Evolutionary conservation across 2,888 invertebrate genomes (phyloP).

Genomic region (Ernsta delagoae): DNA sequence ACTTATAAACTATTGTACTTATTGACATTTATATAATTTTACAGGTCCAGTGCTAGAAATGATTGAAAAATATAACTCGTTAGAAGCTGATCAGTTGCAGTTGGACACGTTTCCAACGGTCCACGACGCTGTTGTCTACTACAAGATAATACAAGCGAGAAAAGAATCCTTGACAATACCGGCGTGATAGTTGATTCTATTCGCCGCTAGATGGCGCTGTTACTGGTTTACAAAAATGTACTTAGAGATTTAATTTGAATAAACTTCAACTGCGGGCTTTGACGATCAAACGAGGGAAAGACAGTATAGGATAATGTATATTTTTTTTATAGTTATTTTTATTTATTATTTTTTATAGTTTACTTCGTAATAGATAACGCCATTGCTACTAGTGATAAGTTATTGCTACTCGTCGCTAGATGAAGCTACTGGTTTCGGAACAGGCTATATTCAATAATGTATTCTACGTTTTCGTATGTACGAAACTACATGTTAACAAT

Average conservation of each 20-base stretch:
- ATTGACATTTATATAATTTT: neutral
- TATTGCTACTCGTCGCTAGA: too few species aligned
- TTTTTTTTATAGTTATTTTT: neutral
- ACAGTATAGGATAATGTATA: neutral
- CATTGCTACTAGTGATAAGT: too few species aligned
- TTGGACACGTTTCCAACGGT: constrained; percentile 88
- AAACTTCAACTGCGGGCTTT: neutral
- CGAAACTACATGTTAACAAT: too few species aligned
- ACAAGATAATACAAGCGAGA: constrained; percentile 55
- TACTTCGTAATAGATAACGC: too few species aligned
- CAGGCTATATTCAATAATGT: too few species aligned
- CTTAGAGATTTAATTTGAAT: neutral
- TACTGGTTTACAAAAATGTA: neutral
- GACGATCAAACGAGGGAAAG: neutral
- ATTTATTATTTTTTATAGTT: neutral
- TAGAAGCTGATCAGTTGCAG: constrained; percentile 79
- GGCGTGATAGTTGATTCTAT: constrained; percentile 37
- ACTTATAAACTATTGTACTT: too few species aligned
- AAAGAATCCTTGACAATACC: constrained; percentile 51
- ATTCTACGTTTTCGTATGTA: too few species aligned
- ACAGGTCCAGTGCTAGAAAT: constrained; percentile 87
- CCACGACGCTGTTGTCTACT: constrained; percentile 87
- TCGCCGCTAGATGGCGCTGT: constrained; percentile 2
- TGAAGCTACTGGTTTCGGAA: too few species aligned
- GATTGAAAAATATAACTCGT: constrained; percentile 85